Conservation (phyloP, 2,888 invertebrate species). For the Drosophila algonquin region DNA sequence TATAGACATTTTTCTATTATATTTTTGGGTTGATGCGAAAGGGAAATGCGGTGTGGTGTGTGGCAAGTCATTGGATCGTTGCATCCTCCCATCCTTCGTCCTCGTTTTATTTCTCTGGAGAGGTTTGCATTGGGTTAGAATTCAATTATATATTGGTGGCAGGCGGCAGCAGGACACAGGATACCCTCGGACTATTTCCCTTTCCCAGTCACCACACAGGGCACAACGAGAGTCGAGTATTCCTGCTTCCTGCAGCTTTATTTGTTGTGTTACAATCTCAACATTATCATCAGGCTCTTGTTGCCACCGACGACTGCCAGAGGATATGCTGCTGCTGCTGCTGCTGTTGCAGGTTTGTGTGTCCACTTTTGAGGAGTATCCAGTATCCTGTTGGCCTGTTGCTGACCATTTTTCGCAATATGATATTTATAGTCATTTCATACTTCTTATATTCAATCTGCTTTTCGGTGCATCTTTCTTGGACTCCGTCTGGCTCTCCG, state of each 20-base stretch:
- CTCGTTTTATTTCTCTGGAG: conserved; percentile 69
- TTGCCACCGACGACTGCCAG: no score
- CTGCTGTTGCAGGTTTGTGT: conserved; percentile 15
- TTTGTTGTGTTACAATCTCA: conserved; percentile 63
- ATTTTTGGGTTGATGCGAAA: conserved; percentile 32
- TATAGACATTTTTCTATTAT: conserved; percentile 59
- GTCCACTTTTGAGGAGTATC: conserved; percentile 1
- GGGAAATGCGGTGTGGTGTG: conserved; percentile 4
- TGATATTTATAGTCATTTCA: conserved; percentile 79
- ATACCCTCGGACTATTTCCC: conserved; percentile 36
- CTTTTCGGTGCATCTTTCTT: conserved; percentile 45
- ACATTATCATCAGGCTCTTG: conserved; percentile 66
- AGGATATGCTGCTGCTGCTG: conserved; percentile 15
- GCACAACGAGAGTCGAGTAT: no score
- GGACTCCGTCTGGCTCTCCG: conserved; percentile 16
- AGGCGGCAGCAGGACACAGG: conserved; percentile 6
- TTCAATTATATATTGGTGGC: conserved; percentile 70
- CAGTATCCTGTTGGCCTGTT: conserved; percentile 49
- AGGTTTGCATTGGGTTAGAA: conserved; percentile 72
- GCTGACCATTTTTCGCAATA: conserved; percentile 68
- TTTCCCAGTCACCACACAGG: not conserved
- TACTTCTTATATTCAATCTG: conserved; percentile 75
- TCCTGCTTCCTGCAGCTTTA: conserved; percentile 14
- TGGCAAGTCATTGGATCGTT: conserved; percentile 1
- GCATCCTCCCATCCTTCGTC: conserved; percentile 42